Evolutionary conservation across 2,797 vertebrate genomes (phyloP).

Genomic region (Xiphorhynchus erythropygius): DNA sequence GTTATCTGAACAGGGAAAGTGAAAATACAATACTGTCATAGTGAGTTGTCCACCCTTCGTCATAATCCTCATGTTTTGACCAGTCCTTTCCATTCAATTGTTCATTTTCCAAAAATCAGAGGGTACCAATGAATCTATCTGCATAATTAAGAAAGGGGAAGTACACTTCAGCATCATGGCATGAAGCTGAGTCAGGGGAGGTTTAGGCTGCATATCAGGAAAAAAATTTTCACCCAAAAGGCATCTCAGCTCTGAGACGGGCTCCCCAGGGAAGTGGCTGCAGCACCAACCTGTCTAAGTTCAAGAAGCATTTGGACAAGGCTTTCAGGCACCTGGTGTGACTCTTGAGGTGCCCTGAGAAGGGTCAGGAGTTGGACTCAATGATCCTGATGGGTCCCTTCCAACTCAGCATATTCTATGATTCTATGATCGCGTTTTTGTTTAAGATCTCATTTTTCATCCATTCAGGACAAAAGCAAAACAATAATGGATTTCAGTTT

Average conservation of each 20-base stretch:
- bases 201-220: neutral
- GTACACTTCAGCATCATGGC: neutral
- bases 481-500: neutral
- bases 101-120: neutral
- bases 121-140: neutral
- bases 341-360: neutral
- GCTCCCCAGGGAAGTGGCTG: neutral
- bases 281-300: neutral
- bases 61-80: neutral
- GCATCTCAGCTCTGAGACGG: neutral
- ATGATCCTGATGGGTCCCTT: neutral
- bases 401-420: neutral
- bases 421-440: neutral
- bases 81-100: neutral
- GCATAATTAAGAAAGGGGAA: neutral
- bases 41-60: neutral
- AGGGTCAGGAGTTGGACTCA: neutral
- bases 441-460: neutral
- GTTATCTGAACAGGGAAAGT: neutral
- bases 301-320: neutral
- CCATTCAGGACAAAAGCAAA: conserved; percentile 7
- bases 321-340: neutral
- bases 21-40: neutral
- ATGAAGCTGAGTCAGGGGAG: neutral
- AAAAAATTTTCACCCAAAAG: neutral